Evolutionary conservation across 1,140 invertebrate genomes (phyloP).

Genomic region (Drosophila trapezifrons): DNA sequence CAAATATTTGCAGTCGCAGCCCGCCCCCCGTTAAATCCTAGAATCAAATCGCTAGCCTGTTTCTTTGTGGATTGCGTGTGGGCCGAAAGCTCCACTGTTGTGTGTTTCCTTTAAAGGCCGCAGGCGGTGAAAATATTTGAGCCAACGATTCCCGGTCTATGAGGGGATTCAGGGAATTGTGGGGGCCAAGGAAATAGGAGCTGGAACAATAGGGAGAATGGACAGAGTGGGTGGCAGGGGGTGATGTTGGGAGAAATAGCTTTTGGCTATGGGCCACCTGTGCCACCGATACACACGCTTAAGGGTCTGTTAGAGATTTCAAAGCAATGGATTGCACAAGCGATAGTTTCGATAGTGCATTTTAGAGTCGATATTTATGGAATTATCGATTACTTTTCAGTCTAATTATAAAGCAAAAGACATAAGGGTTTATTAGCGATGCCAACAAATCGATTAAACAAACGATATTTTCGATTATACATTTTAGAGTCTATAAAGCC

Average conservation of each 20-base stretch:
- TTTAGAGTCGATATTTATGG: no score
- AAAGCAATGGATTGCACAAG: no score
- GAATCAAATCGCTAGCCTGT: conserved; percentile 24
- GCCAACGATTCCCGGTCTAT: conserved; percentile 29
- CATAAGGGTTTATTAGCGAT: no score
- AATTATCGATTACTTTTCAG: no score
- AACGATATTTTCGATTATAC: no score
- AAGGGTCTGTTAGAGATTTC: no score
- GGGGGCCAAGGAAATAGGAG: conserved; percentile 22
- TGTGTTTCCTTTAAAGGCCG: conserved; percentile 16
- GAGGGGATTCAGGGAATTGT: conserved; percentile 16
- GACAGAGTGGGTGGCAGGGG: background rate
- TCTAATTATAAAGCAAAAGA: no score
- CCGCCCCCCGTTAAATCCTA: conserved; percentile 1
- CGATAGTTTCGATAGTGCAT: no score
- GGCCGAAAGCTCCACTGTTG: conserved; percentile 22
- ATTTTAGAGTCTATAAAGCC: no score
- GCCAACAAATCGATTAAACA: no score
- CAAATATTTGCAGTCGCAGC: conserved; percentile 22
- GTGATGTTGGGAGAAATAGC: conserved; percentile 20
- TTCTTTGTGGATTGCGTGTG: conserved; percentile 40
- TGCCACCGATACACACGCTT: conserved; percentile 23
- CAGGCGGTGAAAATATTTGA: conserved; percentile 47
- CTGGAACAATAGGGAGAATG: conserved; percentile 2
- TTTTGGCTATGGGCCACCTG: conserved; percentile 72